Base-by-base conservation (phyloP, 1,140 invertebrate genomes). In the Stegodyphus mimosarum region DNA sequence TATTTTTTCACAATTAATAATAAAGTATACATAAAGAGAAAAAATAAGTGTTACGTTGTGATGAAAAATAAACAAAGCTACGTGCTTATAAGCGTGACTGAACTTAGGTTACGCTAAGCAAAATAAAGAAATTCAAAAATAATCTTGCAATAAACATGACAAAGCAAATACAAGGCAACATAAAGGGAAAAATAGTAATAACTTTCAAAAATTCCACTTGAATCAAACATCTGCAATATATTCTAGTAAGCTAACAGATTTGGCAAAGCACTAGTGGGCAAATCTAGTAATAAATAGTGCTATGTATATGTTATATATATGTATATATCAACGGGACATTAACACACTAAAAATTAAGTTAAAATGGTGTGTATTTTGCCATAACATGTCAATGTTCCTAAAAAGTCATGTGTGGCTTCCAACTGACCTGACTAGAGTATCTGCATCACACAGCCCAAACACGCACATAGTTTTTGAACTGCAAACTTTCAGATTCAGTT, bases 341-440 rank as follows among this genome's bases (percentile, higher is more conserved):
- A 86, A 86, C 74, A 86, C 74, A 86, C 75, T 86, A 86, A 86
- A 84, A 78, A 78, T 77, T 71, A 77, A 64, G 53, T 77, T 69
- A 86, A 86, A 86, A 78, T 71, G 74, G 83, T 75, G 67, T 77
- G 69, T 72, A 71, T 78, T 78, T 78, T 53, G 66, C 70, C 74
- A 77, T 86, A 86, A 86, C 73, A 86, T 78, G 83, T 86, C 83
- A 86, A 86, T 77, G 66, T 60, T 77, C 75, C 70, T 86, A 86
- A 86, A 84, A 86, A n/a, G 74, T 66, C 51, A 75, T 76, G 64
- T 78, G 83, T 52, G 69, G 75, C 83, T 72, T 66, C 71, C 52
- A 76, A 70, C 72, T 75, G 74, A 76, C 74, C 83, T 66, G 75
- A 77, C 83, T 77, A 78, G 83, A 78, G 49, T 67, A 67, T 72